Evolutionary conservation across 2,797 vertebrate genomes (phyloP).

Genomic region (Furcifer pardalis): DNA sequence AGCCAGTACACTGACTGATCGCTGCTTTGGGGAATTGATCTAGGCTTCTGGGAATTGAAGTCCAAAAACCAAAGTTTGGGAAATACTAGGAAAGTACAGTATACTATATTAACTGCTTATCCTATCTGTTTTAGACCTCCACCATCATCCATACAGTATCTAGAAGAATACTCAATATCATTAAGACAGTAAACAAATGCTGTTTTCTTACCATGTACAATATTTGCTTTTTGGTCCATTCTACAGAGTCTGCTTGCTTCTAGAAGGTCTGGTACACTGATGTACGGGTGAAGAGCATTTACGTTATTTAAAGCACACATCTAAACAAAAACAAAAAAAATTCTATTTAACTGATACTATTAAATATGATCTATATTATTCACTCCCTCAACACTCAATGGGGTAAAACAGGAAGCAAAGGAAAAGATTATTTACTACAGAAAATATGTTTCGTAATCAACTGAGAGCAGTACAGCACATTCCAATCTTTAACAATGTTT

Average conservation of each 20-base stretch:
- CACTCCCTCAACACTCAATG: too few species aligned
- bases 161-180: neutral
- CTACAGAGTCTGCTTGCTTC: constrained; percentile 83
- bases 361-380: neutral
- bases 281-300: constrained; percentile 75
- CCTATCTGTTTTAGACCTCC: neutral
- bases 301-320: constrained; percentile 83
- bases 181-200: neutral
- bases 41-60: too few species aligned
- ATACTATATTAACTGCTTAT: neutral
- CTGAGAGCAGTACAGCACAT: neutral
- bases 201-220: constrained; percentile 88
- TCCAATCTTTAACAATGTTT: neutral
- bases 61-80: too few species aligned
- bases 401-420: too few species aligned
- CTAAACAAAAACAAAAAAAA: constrained; percentile 69
- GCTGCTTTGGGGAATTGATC: too few species aligned
- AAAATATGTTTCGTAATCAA: neutral
- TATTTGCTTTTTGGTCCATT: constrained; percentile 86
- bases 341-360: neutral
- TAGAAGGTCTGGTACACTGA: constrained; percentile 81
- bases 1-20: too few species aligned
- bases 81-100: too few species aligned
- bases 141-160: neutral
- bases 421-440: neutral